phyloP scores from a whole-genome alignment of 2,113 vertebrate species.

The Tenebrosternarchus preto region DNA sequence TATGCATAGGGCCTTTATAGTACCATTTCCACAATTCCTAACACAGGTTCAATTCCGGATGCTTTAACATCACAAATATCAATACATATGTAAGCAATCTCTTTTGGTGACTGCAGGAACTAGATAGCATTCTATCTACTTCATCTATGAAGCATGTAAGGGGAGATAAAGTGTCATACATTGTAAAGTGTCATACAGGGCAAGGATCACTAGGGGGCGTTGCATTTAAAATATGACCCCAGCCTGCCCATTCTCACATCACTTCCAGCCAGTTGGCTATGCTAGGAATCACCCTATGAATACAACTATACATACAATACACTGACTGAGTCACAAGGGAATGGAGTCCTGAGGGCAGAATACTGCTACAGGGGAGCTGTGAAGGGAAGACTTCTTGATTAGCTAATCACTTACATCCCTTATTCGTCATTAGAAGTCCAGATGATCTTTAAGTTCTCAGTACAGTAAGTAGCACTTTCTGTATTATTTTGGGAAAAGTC shows the following conservation, averaged over 20 bases:
- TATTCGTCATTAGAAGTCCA: not conserved
- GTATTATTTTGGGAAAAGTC: not conserved
- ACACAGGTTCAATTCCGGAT: not conserved
- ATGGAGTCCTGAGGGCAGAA: not conserved
- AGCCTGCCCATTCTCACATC: not conserved
- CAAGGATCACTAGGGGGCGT: not conserved
- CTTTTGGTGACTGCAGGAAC: constrained; percentile 11
- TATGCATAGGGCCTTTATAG: not conserved
- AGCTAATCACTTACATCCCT: not conserved
- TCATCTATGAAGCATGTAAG: not conserved
- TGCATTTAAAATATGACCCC: not conserved
- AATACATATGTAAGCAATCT: not conserved
- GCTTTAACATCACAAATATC: not conserved
- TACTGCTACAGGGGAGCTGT: not conserved
- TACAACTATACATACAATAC: not conserved
- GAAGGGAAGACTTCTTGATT: not conserved
- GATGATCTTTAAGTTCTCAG: not conserved
- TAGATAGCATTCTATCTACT: not conserved
- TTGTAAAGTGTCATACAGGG: no score
- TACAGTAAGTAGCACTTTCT: not conserved
- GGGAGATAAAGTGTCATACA: constrained; percentile 2
- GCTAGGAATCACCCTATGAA: not conserved
- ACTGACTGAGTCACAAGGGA: constrained; percentile 2
- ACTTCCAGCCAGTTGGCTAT: not conserved
- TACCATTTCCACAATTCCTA: not conserved